Conservation (phyloP, 2,797 vertebrate species). For the Hydrophis major region DNA sequence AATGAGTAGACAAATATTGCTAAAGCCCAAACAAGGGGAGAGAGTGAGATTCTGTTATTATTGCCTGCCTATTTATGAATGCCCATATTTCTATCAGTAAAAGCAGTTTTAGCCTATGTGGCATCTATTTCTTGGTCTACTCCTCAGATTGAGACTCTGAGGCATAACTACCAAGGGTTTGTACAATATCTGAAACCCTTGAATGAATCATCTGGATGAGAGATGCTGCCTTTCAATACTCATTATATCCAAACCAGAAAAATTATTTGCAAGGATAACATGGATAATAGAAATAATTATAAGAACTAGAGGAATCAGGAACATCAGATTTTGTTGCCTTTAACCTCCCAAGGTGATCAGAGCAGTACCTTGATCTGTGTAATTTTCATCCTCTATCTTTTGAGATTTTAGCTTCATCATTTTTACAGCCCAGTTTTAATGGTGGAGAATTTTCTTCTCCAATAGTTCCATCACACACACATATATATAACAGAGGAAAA, state of each 20-base stretch:
- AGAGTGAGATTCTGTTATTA: neutral
- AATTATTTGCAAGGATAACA: neutral
- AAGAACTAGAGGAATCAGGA: neutral
- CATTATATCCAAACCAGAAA: neutral
- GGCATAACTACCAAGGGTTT: neutral
- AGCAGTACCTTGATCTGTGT: neutral
- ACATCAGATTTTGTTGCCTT: neutral
- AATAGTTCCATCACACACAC: neutral
- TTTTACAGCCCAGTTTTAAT: conserved; percentile 8
- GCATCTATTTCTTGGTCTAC: neutral
- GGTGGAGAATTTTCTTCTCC: conserved; percentile 12
- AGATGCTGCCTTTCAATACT: neutral
- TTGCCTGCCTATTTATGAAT: neutral
- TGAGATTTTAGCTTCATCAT: neutral
- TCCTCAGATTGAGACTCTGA: neutral
- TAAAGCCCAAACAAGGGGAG: neutral
- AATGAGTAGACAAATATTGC: neutral
- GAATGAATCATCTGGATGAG: neutral
- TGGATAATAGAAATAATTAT: neutral
- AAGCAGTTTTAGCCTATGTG: neutral
- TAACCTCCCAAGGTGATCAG: neutral
- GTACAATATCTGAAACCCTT: neutral
- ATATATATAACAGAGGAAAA: neutral
- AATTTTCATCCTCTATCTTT: neutral
- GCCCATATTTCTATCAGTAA: neutral